These are phyloP conservation scores for Coturnix japonica DNA, from an alignment of 2,113 vertebrate species.

Conservation along the genomic window DNA sequence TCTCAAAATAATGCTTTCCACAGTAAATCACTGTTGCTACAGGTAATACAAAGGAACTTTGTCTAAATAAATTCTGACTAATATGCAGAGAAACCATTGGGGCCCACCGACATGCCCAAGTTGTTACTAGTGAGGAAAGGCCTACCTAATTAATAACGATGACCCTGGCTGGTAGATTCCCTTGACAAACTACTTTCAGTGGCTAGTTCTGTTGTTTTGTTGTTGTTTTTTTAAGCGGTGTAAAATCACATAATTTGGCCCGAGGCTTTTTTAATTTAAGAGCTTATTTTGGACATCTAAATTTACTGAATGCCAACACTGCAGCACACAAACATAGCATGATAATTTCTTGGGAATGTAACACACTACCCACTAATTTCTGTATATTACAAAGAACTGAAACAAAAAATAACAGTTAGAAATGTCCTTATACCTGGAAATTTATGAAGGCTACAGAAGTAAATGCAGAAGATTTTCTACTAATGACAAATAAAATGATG, in stretches of 20 bases:
- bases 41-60: not conserved
- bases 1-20: not conserved
- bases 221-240: not conserved
- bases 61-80: not conserved
- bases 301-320: not conserved
- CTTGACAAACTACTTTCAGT: not conserved
- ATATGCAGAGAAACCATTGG: not conserved
- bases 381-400: not conserved
- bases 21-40: not conserved
- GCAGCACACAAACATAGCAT: not conserved
- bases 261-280: not conserved
- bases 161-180: not conserved
- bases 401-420: not conserved
- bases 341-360: not conserved
- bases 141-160: not conserved
- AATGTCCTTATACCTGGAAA: not conserved
- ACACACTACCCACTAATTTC: not conserved
- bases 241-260: not conserved
- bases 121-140: not conserved
- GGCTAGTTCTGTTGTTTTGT: not conserved
- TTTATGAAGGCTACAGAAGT: not conserved
- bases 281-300: not conserved
- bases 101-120: not conserved
- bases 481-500: constrained; percentile 55
- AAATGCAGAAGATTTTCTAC: constrained; percentile 19